phyloP scores from a whole-genome alignment of 2,888 invertebrate genomes.

The Dichetophora obliterata region DNA sequence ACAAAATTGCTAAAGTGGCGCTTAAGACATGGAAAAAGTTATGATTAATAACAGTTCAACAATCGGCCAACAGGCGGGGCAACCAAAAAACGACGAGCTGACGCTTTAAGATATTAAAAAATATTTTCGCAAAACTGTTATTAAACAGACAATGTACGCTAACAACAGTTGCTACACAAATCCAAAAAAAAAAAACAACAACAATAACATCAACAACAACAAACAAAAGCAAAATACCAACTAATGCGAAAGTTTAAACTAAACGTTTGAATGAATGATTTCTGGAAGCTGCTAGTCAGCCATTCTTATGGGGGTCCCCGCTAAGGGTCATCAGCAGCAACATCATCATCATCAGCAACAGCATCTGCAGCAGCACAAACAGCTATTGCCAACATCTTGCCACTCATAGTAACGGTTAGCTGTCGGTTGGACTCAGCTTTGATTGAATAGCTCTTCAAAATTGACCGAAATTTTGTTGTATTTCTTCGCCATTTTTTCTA shows the following conservation, averaged over 20 bases:
- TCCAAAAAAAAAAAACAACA: not conserved
- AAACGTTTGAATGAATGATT: not conserved
- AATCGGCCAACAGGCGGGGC: not conserved
- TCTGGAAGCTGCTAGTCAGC: slow-evolving; percentile 14
- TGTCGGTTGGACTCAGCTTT: slow-evolving; percentile 4
- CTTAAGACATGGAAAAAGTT: no score
- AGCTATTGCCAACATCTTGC: slow-evolving; percentile 2
- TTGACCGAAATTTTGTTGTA: slow-evolving; percentile 9
- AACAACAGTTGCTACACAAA: not conserved
- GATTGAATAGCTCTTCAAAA: slow-evolving; percentile 21
- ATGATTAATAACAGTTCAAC: no score
- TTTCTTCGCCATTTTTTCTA: not conserved
- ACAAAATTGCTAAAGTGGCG: no score
- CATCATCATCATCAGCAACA: not conserved
- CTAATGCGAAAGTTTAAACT: not conserved
- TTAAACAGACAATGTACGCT: not conserved
- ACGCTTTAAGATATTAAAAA: not conserved
- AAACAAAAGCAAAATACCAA: not conserved
- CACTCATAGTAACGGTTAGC: slow-evolving; percentile 3
- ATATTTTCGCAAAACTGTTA: not conserved
- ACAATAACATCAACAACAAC: not conserved
- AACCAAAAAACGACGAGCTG: not conserved
- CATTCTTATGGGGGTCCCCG: slow-evolving; percentile 1
- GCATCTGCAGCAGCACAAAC: not conserved
- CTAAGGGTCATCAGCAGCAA: slow-evolving; percentile 19